A percentile compares a stretch with the other conserved stretches of the same genome.
These are phyloP conservation scores for Gnatocerus cornutus DNA, from an alignment of 2,888 invertebrate species.

Conservation along the genomic window DNA sequence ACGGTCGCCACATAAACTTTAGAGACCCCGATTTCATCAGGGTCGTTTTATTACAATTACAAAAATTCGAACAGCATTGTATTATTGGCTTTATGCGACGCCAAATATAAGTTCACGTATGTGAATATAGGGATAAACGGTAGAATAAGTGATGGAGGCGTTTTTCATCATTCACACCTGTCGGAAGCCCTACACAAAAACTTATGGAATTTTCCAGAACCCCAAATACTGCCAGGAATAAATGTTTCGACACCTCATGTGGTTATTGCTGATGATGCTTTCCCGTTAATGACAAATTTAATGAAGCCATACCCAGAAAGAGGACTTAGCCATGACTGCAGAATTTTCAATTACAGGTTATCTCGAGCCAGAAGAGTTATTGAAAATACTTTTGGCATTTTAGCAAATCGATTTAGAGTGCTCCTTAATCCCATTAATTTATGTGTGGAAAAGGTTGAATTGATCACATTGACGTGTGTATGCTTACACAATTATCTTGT, in stretches of 20 bases:
- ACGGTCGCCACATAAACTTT: too few relatives aligned
- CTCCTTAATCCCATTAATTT: too few relatives aligned
- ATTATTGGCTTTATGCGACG: neutral
- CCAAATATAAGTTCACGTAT: neutral
- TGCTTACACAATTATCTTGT: too few relatives aligned
- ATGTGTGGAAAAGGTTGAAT: too few relatives aligned
- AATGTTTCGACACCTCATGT: too few relatives aligned
- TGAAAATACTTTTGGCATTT: too few relatives aligned
- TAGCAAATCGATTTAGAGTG: too few relatives aligned
- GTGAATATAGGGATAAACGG: conserved; percentile 1
- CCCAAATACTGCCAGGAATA: neutral
- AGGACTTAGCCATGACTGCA: too few relatives aligned
- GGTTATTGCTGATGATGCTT: conserved; percentile 5
- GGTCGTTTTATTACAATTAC: conserved; percentile 1
- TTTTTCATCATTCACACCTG: neutral
- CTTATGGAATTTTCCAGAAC: neutral
- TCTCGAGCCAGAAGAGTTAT: too few relatives aligned
- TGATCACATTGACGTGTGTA: too few relatives aligned
- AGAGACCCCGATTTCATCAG: neutral
- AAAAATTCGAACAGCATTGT: neutral
- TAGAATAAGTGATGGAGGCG: conserved; percentile 1
- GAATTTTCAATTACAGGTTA: too few relatives aligned
- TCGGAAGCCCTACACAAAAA: neutral
- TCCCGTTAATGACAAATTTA: neutral
- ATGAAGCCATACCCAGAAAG: conserved; percentile 3